A percentile compares a stretch with the other conserved stretches of the same genome.
These are phyloP conservation scores for Crotophaga sulcirostris DNA, from an alignment of 2,113 vertebrate species.

Conservation along the genomic window DNA sequence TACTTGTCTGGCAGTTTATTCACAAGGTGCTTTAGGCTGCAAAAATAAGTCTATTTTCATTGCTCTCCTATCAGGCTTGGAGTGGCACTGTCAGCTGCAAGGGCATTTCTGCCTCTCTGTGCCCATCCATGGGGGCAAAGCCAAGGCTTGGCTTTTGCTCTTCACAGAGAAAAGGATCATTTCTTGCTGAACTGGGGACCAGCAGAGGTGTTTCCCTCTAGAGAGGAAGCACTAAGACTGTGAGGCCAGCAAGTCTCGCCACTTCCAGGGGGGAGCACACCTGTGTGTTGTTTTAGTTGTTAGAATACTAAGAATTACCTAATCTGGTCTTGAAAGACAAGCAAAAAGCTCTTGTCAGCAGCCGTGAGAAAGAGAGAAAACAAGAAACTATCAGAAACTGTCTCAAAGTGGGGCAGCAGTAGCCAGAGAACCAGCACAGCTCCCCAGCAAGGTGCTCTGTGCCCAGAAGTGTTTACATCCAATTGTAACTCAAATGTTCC, in stretches of 20 bases:
- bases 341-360: neutral
- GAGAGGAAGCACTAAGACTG: neutral
- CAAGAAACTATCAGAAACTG: neutral
- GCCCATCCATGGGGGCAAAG: neutral
- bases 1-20: fast-evolving
- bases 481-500: neutral
- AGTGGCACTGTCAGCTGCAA: neutral
- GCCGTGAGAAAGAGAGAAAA: neutral
- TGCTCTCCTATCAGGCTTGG: fast-evolving
- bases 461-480: neutral
- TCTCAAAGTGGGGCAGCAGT: neutral
- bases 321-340: neutral
- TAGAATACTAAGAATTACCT: neutral
- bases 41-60: neutral
- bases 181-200: fast-evolving
- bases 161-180: fast-evolving
- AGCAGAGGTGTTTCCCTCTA: neutral
- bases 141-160: neutral
- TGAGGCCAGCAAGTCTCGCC: neutral
- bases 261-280: neutral
- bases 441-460: neutral
- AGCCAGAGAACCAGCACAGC: neutral
- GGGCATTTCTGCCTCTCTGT: neutral
- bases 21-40: neutral
- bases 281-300: neutral